These are phyloP conservation scores for Macrosoma leucophasiata DNA, from an alignment of 2,888 invertebrate species.

Conservation along the genomic window DNA sequence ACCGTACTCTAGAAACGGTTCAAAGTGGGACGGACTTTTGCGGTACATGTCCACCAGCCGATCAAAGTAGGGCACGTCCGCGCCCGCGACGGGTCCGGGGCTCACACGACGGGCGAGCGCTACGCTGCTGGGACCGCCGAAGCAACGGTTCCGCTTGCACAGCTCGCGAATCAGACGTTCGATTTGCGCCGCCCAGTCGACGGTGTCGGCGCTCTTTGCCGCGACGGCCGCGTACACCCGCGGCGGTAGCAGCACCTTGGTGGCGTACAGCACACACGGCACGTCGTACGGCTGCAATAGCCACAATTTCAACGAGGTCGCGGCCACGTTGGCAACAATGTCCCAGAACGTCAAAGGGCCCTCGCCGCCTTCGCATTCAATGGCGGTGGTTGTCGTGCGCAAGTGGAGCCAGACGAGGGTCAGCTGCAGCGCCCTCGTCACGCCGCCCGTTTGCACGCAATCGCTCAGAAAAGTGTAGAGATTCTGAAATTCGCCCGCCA, in stretches of 20 bases:
- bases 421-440: slow-evolving; percentile 4
- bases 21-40: slow-evolving; percentile 2
- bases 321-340: slow-evolving; percentile 4
- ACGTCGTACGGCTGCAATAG: slow-evolving; percentile 1
- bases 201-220: neutral
- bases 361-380: slow-evolving; percentile 2
- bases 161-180: slow-evolving; percentile 3
- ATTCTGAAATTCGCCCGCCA: neutral
- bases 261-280: slow-evolving; percentile 2
- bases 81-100: neutral
- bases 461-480: neutral
- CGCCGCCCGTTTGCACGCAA: slow-evolving; percentile 3
- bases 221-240: neutral
- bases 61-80: slow-evolving; percentile 5
- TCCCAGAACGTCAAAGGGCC: slow-evolving; percentile 4
- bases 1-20: slow-evolving; percentile 5
- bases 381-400: slow-evolving; percentile 3
- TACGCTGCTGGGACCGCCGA: slow-evolving; percentile 5
- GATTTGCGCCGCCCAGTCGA: neutral
- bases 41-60: slow-evolving; percentile 2
- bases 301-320: slow-evolving; percentile 1
- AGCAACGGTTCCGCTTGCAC: slow-evolving; percentile 3
- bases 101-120: slow-evolving; percentile 1
- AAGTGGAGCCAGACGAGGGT: slow-evolving; percentile 4
- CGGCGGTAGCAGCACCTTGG: neutral